These are phyloP conservation scores for Mus spretus DNA, from an alignment of 2,797 vertebrate species.

Conservation along the genomic window DNA sequence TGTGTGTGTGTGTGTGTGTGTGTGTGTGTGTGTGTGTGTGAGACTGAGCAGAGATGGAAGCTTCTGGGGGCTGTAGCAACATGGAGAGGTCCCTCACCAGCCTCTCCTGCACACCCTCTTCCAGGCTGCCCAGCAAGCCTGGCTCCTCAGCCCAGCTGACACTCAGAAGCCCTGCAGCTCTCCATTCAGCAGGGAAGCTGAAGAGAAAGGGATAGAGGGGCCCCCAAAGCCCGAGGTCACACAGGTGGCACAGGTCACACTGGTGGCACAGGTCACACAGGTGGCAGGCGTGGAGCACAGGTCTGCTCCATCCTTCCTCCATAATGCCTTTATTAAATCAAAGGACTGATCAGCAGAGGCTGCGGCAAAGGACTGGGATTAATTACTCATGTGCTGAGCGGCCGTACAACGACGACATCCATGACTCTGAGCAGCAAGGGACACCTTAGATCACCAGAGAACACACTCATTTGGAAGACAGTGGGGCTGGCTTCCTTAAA, in stretches of 20 bases:
- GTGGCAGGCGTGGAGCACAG: neutral
- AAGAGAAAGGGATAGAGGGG: neutral
- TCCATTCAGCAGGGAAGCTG: neutral
- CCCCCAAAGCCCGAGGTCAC: neutral
- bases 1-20: neutral
- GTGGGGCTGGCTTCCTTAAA: conserved; percentile 51
- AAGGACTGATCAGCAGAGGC: neutral
- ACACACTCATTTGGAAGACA: conserved; percentile 77
- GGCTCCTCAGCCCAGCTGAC: neutral
- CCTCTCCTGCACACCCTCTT: neutral
- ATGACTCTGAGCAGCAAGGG: conserved; percentile 50
- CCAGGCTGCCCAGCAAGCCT: neutral
- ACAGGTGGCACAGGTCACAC: neutral
- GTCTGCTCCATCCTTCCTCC: neutral
- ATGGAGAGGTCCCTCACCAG: neutral
- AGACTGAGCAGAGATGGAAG: neutral
- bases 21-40: neutral
- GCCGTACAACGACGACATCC: conserved; percentile 46
- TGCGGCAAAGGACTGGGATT: conserved; percentile 42
- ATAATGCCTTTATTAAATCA: conserved; percentile 77
- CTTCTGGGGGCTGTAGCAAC: neutral
- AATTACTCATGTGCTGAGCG: conserved; percentile 19
- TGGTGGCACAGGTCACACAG: neutral
- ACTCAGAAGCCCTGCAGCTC: neutral
- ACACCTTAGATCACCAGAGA: conserved; percentile 61